These are phyloP conservation scores for Mirounga angustirostris DNA, from an alignment of 2,113 vertebrate genomes.

Conservation along the genomic window DNA sequence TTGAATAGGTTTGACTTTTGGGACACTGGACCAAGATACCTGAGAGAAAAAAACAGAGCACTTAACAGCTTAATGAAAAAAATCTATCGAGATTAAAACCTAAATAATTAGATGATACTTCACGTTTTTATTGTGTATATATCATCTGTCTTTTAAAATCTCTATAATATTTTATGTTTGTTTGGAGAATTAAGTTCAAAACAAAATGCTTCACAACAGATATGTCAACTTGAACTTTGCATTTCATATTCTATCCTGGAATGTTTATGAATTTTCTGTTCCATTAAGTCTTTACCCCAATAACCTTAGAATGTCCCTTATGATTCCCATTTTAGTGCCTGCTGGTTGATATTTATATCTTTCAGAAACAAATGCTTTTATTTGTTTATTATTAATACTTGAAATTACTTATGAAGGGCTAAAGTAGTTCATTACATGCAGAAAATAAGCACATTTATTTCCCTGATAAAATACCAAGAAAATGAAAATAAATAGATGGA, in stretches of 20 bases:
- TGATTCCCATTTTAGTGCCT: background rate
- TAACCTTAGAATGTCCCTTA: background rate
- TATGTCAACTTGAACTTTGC: background rate
- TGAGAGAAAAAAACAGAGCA: background rate
- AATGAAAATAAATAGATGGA: constrained; percentile 65
- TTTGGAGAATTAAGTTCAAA: constrained; percentile 43
- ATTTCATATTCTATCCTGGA: constrained; percentile 31
- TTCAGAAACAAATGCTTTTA: constrained; percentile 6
- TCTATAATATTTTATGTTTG: background rate
- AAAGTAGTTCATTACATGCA: background rate
- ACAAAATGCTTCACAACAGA: background rate
- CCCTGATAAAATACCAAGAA: constrained; percentile 50
- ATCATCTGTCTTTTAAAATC: background rate
- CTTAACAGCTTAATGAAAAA: background rate
- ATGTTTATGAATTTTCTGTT: constrained; percentile 42
- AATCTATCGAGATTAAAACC: background rate
- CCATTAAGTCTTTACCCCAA: constrained; percentile 11
- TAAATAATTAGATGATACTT: background rate
- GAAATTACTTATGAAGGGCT: constrained; percentile 56
- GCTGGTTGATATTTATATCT: constrained; percentile 1
- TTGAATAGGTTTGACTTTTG: background rate
- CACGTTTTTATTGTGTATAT: background rate
- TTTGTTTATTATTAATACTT: background rate
- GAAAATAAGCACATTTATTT: constrained; percentile 29
- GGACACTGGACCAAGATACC: background rate